Conservation (phyloP, 2,888 invertebrate genomes). For the Hypomecis atomaria region DNA sequence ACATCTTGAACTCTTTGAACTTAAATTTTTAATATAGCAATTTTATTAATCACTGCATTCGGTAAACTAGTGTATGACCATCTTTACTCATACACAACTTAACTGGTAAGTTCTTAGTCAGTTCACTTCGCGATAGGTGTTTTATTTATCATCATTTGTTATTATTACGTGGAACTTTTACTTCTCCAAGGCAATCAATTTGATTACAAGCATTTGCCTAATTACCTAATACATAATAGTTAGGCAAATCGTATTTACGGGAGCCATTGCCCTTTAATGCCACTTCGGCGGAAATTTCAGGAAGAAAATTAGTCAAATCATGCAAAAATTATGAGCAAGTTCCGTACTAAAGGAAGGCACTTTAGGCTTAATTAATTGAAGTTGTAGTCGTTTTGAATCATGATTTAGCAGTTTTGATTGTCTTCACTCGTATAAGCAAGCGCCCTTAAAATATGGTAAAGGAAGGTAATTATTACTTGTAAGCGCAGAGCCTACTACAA, state of each 20-base stretch:
- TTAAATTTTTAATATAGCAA: no score
- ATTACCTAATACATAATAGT: background rate
- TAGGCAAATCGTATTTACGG: background rate
- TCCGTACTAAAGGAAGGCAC: slow-evolving; percentile 5
- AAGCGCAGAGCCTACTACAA: no score
- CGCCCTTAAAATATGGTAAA: no score
- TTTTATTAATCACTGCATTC: no score
- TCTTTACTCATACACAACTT: no score
- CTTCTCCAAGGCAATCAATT: background rate
- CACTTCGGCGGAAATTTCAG: slow-evolving; percentile 7
- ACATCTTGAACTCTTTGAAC: no score
- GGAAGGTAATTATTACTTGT: no score
- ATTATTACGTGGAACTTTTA: background rate
- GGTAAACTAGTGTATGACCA: no score
- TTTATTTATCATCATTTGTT: background rate
- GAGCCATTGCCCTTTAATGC: slow-evolving; percentile 21
- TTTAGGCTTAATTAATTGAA: background rate
- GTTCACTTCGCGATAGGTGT: background rate
- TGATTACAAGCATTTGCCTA: slow-evolving; percentile 6
- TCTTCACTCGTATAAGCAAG: background rate
- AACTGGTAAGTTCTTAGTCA: background rate
- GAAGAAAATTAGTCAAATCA: slow-evolving; percentile 22
- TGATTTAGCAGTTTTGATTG: background rate
- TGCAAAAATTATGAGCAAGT: slow-evolving; percentile 8
- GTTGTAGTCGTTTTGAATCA: background rate